Base-by-base conservation (phyloP, 2,113 vertebrate species). In the Urocitellus parryii region DNA sequence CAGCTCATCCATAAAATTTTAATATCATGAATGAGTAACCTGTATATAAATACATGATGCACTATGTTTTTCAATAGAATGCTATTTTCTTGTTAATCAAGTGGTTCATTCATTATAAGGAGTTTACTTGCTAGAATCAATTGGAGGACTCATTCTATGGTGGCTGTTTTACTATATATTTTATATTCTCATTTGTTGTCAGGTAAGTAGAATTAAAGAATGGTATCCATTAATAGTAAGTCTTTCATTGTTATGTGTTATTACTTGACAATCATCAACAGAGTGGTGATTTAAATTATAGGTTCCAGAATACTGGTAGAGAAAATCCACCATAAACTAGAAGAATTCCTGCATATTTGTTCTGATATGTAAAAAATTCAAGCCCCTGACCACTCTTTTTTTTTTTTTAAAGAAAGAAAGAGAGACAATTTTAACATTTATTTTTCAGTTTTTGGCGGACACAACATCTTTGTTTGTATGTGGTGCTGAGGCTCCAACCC, bases 141-240 rank as follows among this genome's bases (percentile, higher is more conserved):
- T 78, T 87, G 90, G 58, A 89, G 34, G 84, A 87, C 63, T 87
- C 37, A 34, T 25, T 76, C 70, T 95, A 39, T 79, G 80, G 63
- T 65, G 39, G 56, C 56, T 88, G 22, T 51, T 94, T 96, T 68
- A 79, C 70, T 78, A 5, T 65, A 76, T 14, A 18, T 86, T 85
- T 90, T 77, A 95, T 88, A 80, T 94, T 94, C 70, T 91, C 39
- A 88, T 94, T 77, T 78, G 22, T 51, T 88, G 77, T 84, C 91
- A 86, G 73, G 68, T 89, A 70, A 89, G 14, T 42, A 32, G 32
- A 79, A 91, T 0, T 73, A 39, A 63, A 63, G 73, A 27, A 82
- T 11, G 37, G 10, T 51, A 74, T 1, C 39, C 27, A 34, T 39
- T 82, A 90, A 42, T 25, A 77, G n/a, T 27, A 92, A 93, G 48